These are phyloP conservation scores for Mesorhabditis belari DNA, from an alignment of 2,888 invertebrate species.

Conservation along the genomic window DNA sequence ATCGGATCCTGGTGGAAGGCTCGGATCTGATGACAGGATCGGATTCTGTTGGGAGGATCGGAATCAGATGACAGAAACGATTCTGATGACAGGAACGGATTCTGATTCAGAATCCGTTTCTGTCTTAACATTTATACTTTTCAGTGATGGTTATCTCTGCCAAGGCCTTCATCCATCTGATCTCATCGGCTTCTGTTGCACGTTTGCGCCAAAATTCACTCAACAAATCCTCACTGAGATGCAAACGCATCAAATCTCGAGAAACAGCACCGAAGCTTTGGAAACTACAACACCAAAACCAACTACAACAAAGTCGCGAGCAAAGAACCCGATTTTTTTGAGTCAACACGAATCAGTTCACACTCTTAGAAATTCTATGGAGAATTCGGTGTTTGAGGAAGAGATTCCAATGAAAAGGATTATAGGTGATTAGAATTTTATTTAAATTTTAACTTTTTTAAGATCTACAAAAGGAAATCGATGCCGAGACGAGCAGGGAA, in stretches of 20 bases:
- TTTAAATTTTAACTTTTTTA: no score
- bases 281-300: neutral
- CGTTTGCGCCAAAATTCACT: slow-evolving; percentile 11
- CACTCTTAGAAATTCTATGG: no score
- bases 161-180: slow-evolving; percentile 15
- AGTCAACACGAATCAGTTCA: neutral
- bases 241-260: neutral
- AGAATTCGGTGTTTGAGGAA: neutral
- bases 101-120: no score
- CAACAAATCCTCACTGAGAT: neutral
- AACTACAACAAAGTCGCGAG: neutral
- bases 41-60: no score
- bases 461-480: neutral
- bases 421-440: neutral
- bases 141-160: slow-evolving; percentile 23
- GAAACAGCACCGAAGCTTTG: neutral
- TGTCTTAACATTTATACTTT: slow-evolving; percentile 1
- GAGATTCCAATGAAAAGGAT: neutral
- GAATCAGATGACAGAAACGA: no score
- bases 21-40: no score
- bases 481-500: no score
- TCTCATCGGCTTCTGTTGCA: slow-evolving; percentile 31
- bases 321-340: neutral
- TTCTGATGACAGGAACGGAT: no score
- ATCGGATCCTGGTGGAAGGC: no score